Evolutionary conservation across 2,113 vertebrate species (phyloP).

Genomic region (Ondatra zibethicus): DNA sequence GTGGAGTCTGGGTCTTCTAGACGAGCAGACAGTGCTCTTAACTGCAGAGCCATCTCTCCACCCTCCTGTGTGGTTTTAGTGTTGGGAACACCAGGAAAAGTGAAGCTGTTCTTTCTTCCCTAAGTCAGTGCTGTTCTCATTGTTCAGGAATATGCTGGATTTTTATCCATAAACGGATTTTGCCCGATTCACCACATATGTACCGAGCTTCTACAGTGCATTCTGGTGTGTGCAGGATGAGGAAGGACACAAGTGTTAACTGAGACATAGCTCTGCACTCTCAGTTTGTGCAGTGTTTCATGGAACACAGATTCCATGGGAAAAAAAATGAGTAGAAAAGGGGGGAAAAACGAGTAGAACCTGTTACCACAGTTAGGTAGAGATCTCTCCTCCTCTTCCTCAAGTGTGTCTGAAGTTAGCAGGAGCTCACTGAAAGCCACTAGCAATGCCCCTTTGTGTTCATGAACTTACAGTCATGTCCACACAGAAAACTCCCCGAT

Average conservation of each 20-base stretch:
- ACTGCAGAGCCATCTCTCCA: not conserved
- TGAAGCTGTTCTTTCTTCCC: not conserved
- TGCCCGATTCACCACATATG: not conserved
- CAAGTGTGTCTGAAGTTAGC: not conserved
- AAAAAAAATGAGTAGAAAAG: not conserved
- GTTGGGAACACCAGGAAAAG: not conserved
- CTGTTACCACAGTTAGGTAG: not conserved
- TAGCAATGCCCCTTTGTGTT: not conserved
- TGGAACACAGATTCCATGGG: not conserved
- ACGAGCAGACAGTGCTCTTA: not conserved
- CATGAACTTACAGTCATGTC: not conserved
- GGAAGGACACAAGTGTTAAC: not conserved
- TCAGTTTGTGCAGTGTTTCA: not conserved
- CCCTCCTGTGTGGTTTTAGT: not conserved
- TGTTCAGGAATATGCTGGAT: not conserved
- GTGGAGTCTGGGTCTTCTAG: not conserved
- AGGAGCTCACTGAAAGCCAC: not conserved
- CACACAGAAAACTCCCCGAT: not conserved
- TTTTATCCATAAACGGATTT: constrained; percentile 5
- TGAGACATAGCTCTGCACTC: not conserved
- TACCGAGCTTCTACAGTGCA: not conserved
- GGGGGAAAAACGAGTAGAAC: not conserved
- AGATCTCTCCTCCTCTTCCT: not conserved
- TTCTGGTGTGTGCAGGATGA: not conserved
- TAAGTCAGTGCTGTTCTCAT: not conserved